Conservation (phyloP, 2,888 invertebrate genomes). For the Conistra vaccinii region DNA sequence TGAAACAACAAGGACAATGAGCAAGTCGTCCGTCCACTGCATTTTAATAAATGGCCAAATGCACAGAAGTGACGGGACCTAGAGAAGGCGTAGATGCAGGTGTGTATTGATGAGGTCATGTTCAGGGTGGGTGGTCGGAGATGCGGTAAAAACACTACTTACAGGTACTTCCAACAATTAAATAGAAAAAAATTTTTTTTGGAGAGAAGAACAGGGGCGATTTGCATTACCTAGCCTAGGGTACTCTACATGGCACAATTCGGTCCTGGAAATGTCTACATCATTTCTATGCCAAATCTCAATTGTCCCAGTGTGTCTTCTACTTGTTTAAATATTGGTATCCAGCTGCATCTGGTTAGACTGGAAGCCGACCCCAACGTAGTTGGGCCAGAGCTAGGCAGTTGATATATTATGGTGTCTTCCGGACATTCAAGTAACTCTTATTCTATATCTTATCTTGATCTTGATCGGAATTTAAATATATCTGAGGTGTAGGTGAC, state of each 20-base stretch:
- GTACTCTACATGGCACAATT: neutral
- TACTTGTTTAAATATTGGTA: neutral
- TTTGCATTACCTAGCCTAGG: neutral
- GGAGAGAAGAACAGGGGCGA: neutral
- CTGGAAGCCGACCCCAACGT: neutral
- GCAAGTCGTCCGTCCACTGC: neutral
- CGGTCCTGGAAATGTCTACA: neutral
- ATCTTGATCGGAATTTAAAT: conserved; percentile 7
- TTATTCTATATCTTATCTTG: neutral
- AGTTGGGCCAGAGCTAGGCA: neutral
- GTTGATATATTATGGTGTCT: neutral
- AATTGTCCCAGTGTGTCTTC: neutral
- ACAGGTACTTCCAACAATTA: neutral
- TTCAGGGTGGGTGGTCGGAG: conserved; percentile 4
- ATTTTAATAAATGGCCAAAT: conserved; percentile 1
- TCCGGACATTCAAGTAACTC: neutral
- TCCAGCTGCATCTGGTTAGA: neutral
- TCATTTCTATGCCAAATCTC: neutral
- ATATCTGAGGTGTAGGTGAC: neutral
- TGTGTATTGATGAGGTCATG: conserved; percentile 14
- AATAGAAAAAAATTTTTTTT: neutral
- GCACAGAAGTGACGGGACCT: neutral
- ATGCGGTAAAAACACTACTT: neutral
- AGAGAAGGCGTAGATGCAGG: neutral
- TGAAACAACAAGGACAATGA: neutral